Evolutionary conservation across 2,113 vertebrate species (phyloP).

Genomic region (Paradisaea rubra): DNA sequence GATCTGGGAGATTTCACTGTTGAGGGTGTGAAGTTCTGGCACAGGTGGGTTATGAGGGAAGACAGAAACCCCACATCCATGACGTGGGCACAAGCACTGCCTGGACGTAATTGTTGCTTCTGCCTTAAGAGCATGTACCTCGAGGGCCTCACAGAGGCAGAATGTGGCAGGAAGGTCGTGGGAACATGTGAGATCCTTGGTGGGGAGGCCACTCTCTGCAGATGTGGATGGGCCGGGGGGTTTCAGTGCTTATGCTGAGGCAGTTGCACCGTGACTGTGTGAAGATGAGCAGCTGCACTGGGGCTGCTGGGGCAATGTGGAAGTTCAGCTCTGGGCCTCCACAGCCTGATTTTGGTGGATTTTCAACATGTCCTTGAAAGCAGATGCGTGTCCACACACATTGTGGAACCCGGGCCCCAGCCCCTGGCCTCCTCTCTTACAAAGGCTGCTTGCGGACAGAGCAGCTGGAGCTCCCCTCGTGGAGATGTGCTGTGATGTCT

Average conservation of each 20-base stretch:
- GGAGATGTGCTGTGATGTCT: not conserved
- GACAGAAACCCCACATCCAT: not conserved
- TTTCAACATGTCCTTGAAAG: not conserved
- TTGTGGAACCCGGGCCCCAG: fast-evolving
- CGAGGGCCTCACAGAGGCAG: fast-evolving
- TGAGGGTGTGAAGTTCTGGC: not conserved
- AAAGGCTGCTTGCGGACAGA: not conserved
- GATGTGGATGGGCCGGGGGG: fast-evolving
- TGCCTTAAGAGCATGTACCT: not conserved
- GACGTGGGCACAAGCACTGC: not conserved
- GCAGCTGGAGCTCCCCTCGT: not conserved
- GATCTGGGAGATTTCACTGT: not conserved
- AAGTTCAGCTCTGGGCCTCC: not conserved
- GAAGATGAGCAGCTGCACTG: not conserved
- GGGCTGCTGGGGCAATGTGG: not conserved
- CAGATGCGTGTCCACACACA: fast-evolving
- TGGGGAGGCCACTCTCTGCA: not conserved
- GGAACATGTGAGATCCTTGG: not conserved
- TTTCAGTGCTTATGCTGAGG: not conserved
- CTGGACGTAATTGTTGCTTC: not conserved
- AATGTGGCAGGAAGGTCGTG: fast-evolving
- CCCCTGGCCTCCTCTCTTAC: not conserved
- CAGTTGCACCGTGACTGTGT: fast-evolving
- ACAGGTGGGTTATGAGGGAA: not conserved
- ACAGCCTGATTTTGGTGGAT: not conserved